These are phyloP conservation scores for Rhingia campestris DNA, from an alignment of 2,888 invertebrate genomes.

Conservation along the genomic window DNA sequence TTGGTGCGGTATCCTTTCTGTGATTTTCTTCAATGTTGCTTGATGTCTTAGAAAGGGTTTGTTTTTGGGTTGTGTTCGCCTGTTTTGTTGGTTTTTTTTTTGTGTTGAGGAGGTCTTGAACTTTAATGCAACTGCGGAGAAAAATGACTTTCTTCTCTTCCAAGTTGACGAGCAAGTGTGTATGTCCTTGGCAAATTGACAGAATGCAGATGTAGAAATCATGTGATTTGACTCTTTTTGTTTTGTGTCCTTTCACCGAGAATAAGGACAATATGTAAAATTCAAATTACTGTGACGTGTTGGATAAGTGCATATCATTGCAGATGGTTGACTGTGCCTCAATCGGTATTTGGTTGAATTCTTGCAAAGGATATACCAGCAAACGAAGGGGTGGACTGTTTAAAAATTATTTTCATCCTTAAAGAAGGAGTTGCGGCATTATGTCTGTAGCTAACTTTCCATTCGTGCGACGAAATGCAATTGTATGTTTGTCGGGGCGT, in stretches of 20 bases:
- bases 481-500: too few species aligned
- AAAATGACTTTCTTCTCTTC: constrained; percentile 16
- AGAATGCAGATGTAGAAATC: constrained; percentile 65
- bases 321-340: constrained; percentile 41
- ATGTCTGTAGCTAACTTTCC: too few species aligned
- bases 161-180: constrained; percentile 13
- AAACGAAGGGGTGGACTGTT: not conserved
- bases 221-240: constrained; percentile 1
- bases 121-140: constrained; percentile 58
- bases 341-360: constrained; percentile 14
- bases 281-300: constrained; percentile 35
- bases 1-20: constrained; percentile 31
- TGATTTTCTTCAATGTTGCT: constrained; percentile 20
- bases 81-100: constrained; percentile 9
- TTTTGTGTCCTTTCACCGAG: not conserved
- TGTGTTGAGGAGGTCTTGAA: constrained; percentile 39
- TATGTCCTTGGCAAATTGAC: constrained; percentile 64
- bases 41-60: constrained; percentile 10
- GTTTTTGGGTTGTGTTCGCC: constrained; percentile 35
- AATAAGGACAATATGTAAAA: constrained; percentile 11
- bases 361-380: not conserved
- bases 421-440: too few species aligned
- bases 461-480: too few species aligned
- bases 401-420: too few species aligned
- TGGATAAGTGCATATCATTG: constrained; percentile 37